Evolutionary conservation across 2,797 vertebrate genomes (phyloP), one percentile per base, ranked within the genome.

Genomic region (Chelmon rostratus): DNA sequence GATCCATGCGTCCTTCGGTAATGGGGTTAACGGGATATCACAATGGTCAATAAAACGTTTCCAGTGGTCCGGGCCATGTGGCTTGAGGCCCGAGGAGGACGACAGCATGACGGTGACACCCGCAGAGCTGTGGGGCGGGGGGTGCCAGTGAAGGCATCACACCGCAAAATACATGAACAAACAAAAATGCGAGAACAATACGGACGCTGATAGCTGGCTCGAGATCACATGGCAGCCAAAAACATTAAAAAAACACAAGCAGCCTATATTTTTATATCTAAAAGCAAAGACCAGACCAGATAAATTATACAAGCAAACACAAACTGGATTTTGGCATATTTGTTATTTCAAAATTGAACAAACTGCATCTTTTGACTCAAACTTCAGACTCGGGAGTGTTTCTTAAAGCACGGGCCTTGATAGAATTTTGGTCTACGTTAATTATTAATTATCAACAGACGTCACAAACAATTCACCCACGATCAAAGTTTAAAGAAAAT

Each of bases 1-100:
- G 96, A 96, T 96, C 96, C 95, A 93, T 93, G 96, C 93, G 95
- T 96, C 96, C 96, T 96, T 94, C 94, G 94, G 93, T 97, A 96
- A 97, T 96, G 95, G 96, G 89, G 88, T 92, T 92, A 94, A 93
- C 88, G 72, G 86, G 91, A 95, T 95, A 93, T 95, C 95, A 96
- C 94, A 93, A 88, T 92, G 95, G 96, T 96, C 96, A 96, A 96
- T 94, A 95, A 94, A 31, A 95, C 95, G 78, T n/a, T 71, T 85
- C 68, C 86, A 88, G 82, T 71, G 67, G 73, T 73, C 80, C 82
- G 23, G 73, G 80, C 72, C 89, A 72, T 59, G 82, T 82, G 84
- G 79, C 68, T 85, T 35, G 33, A 81, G 86, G 86, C 79, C 84
- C 76, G 78, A 66, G 79, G 62, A 85, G 37, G 78, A 87, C 78